Evolutionary conservation across 2,113 vertebrate species (phyloP), one percentile per base, ranked within the genome.

Genomic region (Gymnarchus niloticus): DNA sequence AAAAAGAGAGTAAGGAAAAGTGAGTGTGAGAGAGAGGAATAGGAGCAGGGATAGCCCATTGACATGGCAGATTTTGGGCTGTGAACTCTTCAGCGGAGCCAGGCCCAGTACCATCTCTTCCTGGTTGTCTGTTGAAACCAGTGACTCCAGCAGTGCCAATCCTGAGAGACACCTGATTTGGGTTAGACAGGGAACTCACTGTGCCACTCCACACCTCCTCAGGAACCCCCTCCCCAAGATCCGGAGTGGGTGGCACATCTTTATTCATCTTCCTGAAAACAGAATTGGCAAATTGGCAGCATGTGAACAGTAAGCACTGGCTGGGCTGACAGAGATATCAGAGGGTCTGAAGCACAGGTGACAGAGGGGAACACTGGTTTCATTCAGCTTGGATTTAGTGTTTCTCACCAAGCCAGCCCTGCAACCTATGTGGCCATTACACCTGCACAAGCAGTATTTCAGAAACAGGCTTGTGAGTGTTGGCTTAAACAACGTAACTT

Each of bases 281-380:
- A 54, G 52, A 6, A 54, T 14, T 7, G 14, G 46, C 17, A 48
- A 77, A 48, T 37, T 48, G 44, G 73, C 41, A 48, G 5, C 44
- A 78, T 46, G 73, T 37, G 37, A 37, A 78, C 33, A n/a, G 21
- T 19, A 78, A 48, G 41, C 9, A 19, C 44, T 41, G 19, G 17
- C 17, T 33, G 41, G 14, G 0, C 19, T 86, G 83, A n/a, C 54
- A 41, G 33, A 57, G 85, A 88, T 89, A 89, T 87, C 85, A 89
- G 87, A 87, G 21, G 41, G 1, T 9, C 0, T 65, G 59, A 23
- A 44, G 2, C 37, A 37, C 73, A 48, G 73, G 73, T 78, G 41
- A 78, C 19, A 19, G 21, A 78, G 73, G 44, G 73, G 41, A 78
- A 78, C 44, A 44, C 86, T 49, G 56, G 65, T 78, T 17, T 82